A percentile compares a stretch with the other conserved stretches of the same genome.
phyloP scores from a whole-genome alignment of 2,797 vertebrate genomes.

The Sciurus vulgaris region DNA sequence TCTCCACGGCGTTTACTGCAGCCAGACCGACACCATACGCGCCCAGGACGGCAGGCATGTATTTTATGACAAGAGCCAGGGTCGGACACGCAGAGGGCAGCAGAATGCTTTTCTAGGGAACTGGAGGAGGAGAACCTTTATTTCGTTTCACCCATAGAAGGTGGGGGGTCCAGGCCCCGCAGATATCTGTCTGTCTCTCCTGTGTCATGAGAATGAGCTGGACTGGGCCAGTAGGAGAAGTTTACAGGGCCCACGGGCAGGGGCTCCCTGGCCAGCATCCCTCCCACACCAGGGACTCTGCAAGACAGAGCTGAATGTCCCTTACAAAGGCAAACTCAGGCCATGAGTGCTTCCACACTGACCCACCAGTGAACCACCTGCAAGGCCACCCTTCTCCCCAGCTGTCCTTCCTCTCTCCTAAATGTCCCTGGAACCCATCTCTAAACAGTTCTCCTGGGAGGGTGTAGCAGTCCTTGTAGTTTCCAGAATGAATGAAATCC shows the following conservation, averaged over 20 bases:
- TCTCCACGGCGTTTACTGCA: slow-evolving; percentile 42
- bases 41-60: background rate
- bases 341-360: fast-evolving
- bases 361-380: background rate
- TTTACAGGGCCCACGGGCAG: background rate
- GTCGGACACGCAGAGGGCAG: background rate
- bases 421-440: background rate
- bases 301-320: background rate
- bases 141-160: background rate
- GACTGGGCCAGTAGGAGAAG: background rate
- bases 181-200: no score
- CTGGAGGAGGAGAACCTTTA: background rate
- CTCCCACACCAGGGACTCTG: no score
- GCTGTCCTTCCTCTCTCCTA: background rate
- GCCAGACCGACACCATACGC: slow-evolving; percentile 33
- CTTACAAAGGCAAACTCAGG: background rate
- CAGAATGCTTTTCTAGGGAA: background rate
- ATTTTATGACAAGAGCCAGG: background rate
- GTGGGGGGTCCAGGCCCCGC: no score
- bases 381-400: background rate
- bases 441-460: background rate
- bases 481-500: background rate
- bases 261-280: no score
- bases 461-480: background rate
- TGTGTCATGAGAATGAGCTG: background rate